Base-by-base conservation (phyloP, 2,797 vertebrate genomes). In the Phoeniculus purpureus region DNA sequence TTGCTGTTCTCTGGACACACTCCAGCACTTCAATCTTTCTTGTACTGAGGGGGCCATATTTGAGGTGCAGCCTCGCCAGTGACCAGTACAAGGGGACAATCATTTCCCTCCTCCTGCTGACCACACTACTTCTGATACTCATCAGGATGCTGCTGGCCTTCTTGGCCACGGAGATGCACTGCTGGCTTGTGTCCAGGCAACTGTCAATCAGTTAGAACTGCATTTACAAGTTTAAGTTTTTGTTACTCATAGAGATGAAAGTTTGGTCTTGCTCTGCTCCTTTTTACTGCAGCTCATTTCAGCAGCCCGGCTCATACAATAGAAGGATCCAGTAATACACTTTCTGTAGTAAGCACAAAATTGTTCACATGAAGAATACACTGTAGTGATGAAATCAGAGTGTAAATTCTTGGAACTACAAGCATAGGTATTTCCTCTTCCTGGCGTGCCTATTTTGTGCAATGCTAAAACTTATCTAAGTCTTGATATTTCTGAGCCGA, bases 191-290 rank as follows among this genome's bases (percentile, higher is more conserved):
- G 43, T 43, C 43, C 43, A 43, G 43, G 43, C 16, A 43, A 43
- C 14, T 6, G 43, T 43, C 43, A 43, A 43, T 43, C 56, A 48
- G 15, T 47, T 55, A 31, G 21, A 84, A 27, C 17, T 64, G n/a
- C 45, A 77, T 16, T 15, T 11, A 25, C 1, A 45, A 72, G 10
- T 71, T 87, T 54, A 58, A 60, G 7, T 34, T 70, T 6, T 21
- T 65, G 15, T 61, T 68, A 29, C 3, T 32, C 10, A 29, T 2
- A 29, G 22, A 61, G 26, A 29, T 0, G 0, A 29, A 78, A 11
- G 17, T 48, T 6, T 75, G 16, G 7, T 55, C 55, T 51, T 51
- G 10, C 26, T 82, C 64, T 43, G n/a, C 7, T 79, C 13, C 6
- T 17, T 73, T 76, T 75, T 9, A 18, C 34, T 81, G 15, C 26